Percentiles rank a stretch among this genome's conserved stretches.
These are phyloP conservation scores for Morpho achilles DNA, from an alignment of 2,888 invertebrate species.

Conservation along the genomic window DNA sequence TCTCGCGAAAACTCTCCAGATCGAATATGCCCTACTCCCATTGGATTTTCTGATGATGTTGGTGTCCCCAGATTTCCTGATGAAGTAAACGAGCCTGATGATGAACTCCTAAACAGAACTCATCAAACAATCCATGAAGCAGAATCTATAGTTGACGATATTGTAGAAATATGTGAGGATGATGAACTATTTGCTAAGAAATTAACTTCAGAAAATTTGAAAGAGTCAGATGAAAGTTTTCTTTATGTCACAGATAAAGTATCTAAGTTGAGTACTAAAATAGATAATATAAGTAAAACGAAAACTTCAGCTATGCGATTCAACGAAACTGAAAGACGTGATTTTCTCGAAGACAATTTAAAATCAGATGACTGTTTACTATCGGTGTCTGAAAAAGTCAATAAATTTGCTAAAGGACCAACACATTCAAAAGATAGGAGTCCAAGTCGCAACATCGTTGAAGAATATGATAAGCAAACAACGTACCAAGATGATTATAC, in stretches of 20 bases:
- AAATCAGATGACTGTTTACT: conserved; percentile 81
- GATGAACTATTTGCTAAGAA: conserved; percentile 65
- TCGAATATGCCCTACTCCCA: conserved; percentile 83
- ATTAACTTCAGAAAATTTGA: conserved; percentile 50
- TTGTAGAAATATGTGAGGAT: conserved; percentile 75
- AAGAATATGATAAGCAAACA: conserved; percentile 76
- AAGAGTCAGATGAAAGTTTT: conserved; percentile 70
- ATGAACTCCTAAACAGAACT: conserved; percentile 67
- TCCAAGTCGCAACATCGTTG: conserved; percentile 58
- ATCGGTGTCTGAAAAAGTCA: conserved; percentile 84
- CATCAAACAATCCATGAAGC: conserved; percentile 77
- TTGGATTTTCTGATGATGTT: conserved; percentile 77
- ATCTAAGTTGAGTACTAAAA: conserved; percentile 65
- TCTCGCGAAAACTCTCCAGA: conserved; percentile 88
- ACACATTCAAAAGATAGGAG: conserved; percentile 56
- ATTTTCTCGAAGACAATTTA: conserved; percentile 69
- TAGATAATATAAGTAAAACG: conserved; percentile 48
- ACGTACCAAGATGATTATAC: conserved; percentile 70
- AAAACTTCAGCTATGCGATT: conserved; percentile 47
- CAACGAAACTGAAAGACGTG: conserved; percentile 59
- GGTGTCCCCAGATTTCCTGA: conserved; percentile 86
- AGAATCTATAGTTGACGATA: conserved; percentile 80
- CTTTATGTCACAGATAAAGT: conserved; percentile 80
- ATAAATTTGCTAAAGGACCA: conserved; percentile 80
- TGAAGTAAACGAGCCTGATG: conserved; percentile 86